Evolutionary conservation across 2,113 vertebrate species (phyloP), one percentile per base, ranked within the genome.

Genomic region (Trinectes maculatus): DNA sequence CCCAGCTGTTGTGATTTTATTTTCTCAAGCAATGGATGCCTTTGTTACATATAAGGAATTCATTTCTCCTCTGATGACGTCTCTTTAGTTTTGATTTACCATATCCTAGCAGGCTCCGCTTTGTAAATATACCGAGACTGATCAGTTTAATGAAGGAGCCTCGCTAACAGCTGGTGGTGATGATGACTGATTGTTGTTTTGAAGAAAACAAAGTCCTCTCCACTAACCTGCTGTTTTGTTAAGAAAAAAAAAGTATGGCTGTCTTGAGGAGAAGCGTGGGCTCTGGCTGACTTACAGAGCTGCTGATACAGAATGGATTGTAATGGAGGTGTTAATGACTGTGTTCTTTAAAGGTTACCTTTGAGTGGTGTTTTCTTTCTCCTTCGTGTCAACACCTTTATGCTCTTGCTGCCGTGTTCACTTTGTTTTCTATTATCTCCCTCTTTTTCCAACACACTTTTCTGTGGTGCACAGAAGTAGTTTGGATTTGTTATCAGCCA

Each of bases 301-400:
- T 60, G 82, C 81, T 75, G 60, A 63, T 71, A 71, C 58, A 55
- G 80, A 83, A 85, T 67, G 69, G 83, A 74, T 82, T 81, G 77
- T 83, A 85, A 89, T 87, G 87, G 80, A 84, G 78, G 86, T 87
- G 74, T 85, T 86, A 87, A 89, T 90, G 72, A 89, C 82, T 75
- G 69, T 71, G 87, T 86, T 86, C 63, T 85, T 85, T 87, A 87
- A 90, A 89, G 83, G 88, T 92, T 87, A 85, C 83, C 65, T 79
- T 58, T 71, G 78, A 80, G 80, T 80, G 58, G 72, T 76, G 80
- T 85, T 85, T 90, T 87, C 81, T 62, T 76, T 82, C 76, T 81
- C 69, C 77, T 70, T 79, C 80, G 78, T 53, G 69, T 89, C 85
- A 84, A 87, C 87, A 87, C 85, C 79, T 89, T 74, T 60, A 70